phyloP scores from a whole-genome alignment of 2,797 vertebrate genomes.

The Chelmon rostratus region DNA sequence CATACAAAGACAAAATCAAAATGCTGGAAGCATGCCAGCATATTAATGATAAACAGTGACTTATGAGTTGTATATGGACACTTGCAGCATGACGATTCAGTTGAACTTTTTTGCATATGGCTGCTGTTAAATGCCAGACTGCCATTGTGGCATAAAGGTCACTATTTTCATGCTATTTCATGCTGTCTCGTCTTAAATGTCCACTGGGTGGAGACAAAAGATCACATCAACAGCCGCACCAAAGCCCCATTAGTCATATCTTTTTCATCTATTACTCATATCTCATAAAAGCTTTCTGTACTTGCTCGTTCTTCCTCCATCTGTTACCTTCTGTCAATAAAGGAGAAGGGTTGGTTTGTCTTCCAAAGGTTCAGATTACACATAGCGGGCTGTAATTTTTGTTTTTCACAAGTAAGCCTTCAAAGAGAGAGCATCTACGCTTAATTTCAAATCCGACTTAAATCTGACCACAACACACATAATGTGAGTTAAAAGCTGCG shows the following conservation, averaged over 20 bases:
- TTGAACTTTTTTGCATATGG: background rate
- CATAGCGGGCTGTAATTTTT: background rate
- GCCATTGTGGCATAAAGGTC: too few species aligned
- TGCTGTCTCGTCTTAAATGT: background rate
- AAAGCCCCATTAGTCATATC: conserved; percentile 14
- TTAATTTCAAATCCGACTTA: background rate
- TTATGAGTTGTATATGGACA: too few species aligned
- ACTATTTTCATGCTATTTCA: background rate
- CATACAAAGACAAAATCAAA: too few species aligned
- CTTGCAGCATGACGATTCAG: background rate
- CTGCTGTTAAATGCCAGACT: background rate
- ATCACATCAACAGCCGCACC: conserved; percentile 6
- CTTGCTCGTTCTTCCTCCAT: conserved; percentile 23
- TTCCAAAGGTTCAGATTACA: conserved; percentile 10
- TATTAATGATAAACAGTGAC: too few species aligned
- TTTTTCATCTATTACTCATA: conserved; percentile 25
- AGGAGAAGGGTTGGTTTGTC: background rate
- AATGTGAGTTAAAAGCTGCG: background rate
- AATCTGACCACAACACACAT: background rate
- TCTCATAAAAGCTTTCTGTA: conserved; percentile 24
- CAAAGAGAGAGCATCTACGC: background rate
- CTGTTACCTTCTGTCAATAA: conserved; percentile 33
- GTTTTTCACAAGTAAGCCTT: background rate
- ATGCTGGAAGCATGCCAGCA: too few species aligned
- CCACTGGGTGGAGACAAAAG: conserved; percentile 50